These are phyloP conservation scores for Drymonia ruficornis DNA, from an alignment of 2,888 invertebrate genomes.

Conservation along the genomic window DNA sequence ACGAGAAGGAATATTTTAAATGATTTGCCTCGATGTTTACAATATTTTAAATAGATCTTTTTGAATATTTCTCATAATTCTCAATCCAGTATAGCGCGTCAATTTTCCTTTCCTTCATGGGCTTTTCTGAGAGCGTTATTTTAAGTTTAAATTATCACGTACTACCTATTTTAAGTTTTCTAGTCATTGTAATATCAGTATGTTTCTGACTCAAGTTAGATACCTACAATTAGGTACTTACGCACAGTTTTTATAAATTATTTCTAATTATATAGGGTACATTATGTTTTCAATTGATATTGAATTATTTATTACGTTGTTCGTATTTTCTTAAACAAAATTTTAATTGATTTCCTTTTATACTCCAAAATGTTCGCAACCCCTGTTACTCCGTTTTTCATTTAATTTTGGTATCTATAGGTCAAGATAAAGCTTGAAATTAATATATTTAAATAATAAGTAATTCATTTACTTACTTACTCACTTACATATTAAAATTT, in stretches of 20 bases:
- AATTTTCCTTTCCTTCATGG: no score
- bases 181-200: slow-evolving; percentile 51
- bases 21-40: no score
- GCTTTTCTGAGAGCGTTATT: no score
- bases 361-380: neutral
- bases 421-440: neutral
- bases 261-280: slow-evolving; percentile 12
- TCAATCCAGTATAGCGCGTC: neutral
- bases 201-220: slow-evolving; percentile 63
- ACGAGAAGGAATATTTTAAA: no score
- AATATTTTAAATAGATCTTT: no score
- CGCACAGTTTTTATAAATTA: slow-evolving; percentile 18
- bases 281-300: neutral
- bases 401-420: neutral
- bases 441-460: neutral
- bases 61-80: no score
- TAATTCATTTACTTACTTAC: neutral
- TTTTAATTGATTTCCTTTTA: no score
- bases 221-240: slow-evolving; percentile 26
- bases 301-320: no score
- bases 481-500: slow-evolving; percentile 24
- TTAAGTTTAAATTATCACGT: no score
- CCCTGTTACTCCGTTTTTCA: neutral
- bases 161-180: slow-evolving; percentile 39
- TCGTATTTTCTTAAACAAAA: no score